phyloP scores from a whole-genome alignment of 2,113 vertebrate species.

The Cisticola juncidis region DNA sequence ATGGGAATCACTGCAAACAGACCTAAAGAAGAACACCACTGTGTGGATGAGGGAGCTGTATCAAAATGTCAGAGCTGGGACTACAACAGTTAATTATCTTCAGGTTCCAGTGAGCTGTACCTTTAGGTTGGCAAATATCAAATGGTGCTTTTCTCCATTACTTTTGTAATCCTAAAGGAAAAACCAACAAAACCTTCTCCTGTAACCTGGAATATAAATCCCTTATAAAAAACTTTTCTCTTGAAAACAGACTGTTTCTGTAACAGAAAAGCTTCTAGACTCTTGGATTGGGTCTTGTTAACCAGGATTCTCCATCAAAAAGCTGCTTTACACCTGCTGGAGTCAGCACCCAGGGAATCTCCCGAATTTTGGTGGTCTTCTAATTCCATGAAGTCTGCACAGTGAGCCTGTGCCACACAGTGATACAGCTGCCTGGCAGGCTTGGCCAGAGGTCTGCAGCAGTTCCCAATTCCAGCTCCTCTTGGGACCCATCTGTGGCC shows the following conservation, averaged over 20 bases:
- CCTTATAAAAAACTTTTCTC: not conserved
- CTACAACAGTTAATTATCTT: not conserved
- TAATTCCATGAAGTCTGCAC: not conserved
- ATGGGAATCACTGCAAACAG: not conserved
- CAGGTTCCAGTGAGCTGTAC: not conserved
- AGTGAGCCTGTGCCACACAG: not conserved
- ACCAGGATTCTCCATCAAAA: not conserved
- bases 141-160: not conserved
- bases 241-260: not conserved
- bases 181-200: not conserved
- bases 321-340: not conserved
- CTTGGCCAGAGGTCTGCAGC: not conserved
- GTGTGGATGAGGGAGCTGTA: not conserved
- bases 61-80: not conserved
- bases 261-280: not conserved
- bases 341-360: not conserved
- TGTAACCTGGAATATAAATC: not conserved
- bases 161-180: not conserved
- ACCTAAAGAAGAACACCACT: not conserved
- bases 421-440: not conserved
- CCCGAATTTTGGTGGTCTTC: accelerated
- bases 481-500: not conserved
- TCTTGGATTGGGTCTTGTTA: not conserved
- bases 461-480: not conserved
- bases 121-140: not conserved